Evolutionary conservation across 2,797 vertebrate species (phyloP).

Genomic region (Alosa sapidissima): DNA sequence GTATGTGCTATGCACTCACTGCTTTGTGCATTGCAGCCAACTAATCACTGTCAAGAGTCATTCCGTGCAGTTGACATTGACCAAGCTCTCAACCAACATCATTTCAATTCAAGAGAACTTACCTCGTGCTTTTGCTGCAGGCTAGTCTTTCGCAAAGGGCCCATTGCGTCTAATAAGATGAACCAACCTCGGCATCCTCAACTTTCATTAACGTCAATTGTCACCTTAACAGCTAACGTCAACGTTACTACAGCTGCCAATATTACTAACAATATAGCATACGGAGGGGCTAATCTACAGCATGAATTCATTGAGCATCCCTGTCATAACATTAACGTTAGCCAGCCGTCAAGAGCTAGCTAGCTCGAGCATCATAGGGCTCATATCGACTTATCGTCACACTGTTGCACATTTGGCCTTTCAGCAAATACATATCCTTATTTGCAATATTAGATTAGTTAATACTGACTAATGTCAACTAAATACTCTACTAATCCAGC

Average conservation of each 20-base stretch:
- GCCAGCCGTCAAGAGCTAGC: background rate
- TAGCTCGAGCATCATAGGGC: background rate
- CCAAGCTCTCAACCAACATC: background rate
- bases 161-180: background rate
- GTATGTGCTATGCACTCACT: constrained; percentile 16
- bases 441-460: background rate
- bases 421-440: background rate
- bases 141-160: background rate
- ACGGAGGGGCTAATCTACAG: background rate
- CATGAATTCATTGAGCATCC: background rate
- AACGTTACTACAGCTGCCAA: background rate
- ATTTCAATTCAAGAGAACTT: background rate
- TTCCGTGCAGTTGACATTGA: background rate
- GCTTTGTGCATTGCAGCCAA: background rate
- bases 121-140: background rate
- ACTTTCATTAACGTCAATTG: background rate
- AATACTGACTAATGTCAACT: background rate
- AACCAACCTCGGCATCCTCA: background rate
- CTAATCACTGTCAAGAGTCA: background rate
- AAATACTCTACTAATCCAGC: background rate
- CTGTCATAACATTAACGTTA: background rate
- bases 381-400: too few relatives aligned
- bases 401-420: too few relatives aligned
- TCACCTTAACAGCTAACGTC: background rate
- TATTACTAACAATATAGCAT: background rate